Percentiles rank a stretch among this genome's conserved stretches.
phyloP scores from a whole-genome alignment of 2,797 vertebrate genomes.

The Chiroxiphia lanceolata region DNA sequence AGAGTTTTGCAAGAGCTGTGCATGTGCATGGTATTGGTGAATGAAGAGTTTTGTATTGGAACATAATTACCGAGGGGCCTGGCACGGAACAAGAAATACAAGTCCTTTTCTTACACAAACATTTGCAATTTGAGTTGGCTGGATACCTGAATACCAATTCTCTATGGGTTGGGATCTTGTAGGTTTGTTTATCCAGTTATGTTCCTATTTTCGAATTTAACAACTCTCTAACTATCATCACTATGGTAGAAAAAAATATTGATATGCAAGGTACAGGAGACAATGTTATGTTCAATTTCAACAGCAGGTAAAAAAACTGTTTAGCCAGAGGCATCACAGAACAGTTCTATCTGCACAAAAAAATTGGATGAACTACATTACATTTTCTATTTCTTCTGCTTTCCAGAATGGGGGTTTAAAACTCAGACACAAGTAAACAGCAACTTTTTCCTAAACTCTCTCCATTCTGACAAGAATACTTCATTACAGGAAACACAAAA shows the following conservation, averaged over 20 bases:
- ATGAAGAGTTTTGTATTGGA: slow-evolving; percentile 50
- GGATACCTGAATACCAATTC: slow-evolving; percentile 53
- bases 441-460: background rate
- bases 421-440: background rate
- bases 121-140: slow-evolving; percentile 70
- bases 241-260: slow-evolving; percentile 63
- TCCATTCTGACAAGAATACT: background rate
- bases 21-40: background rate
- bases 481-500: background rate
- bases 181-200: slow-evolving; percentile 67
- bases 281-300: slow-evolving; percentile 39
- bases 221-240: slow-evolving; percentile 45
- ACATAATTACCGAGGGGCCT: slow-evolving; percentile 33
- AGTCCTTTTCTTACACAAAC: slow-evolving; percentile 67
- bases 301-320: background rate
- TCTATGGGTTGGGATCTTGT: slow-evolving; percentile 46
- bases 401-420: background rate
- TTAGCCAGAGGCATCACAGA: background rate
- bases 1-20: slow-evolving; percentile 1
- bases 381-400: background rate
- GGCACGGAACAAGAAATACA: slow-evolving; percentile 57
- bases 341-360: background rate
- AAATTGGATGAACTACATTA: background rate
- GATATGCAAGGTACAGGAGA: slow-evolving; percentile 48
- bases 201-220: slow-evolving; percentile 61